Evolutionary conservation across 1,140 invertebrate species (phyloP).

Genomic region (Nasonia vitripennis): DNA sequence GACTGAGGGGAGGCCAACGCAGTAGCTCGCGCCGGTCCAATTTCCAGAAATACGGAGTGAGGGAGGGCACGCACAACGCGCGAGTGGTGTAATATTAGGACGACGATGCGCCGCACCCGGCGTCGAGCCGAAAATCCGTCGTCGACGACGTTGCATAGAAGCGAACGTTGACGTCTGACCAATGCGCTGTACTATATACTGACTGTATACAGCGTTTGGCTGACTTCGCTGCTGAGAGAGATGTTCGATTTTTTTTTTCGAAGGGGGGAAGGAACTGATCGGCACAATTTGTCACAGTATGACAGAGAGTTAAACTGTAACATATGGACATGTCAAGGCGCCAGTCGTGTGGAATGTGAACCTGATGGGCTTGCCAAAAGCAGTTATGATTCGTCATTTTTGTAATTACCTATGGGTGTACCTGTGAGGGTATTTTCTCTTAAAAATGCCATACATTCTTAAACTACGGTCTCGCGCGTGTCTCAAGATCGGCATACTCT

Average conservation of each 20-base stretch:
- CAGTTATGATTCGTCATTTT: not conserved
- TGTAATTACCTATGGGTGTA: not conserved
- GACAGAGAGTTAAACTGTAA: too few species aligned
- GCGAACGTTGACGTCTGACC: not conserved
- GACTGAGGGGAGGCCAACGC: conserved; percentile 32
- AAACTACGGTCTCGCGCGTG: not conserved
- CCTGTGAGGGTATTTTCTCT: not conserved
- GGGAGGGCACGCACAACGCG: not conserved
- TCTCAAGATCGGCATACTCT: too few species aligned
- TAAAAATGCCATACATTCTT: conserved; percentile 7
- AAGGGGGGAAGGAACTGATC: not conserved
- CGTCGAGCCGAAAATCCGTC: conserved; percentile 45
- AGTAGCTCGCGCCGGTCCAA: conserved; percentile 37
- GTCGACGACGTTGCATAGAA: conserved; percentile 7
- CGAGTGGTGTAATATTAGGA: conserved; percentile 60
- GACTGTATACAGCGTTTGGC: not conserved
- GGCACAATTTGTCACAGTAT: not conserved
- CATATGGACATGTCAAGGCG: not conserved
- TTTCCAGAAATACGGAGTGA: conserved; percentile 51
- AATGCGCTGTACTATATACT: not conserved
- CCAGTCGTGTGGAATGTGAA: not conserved
- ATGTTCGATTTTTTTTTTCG: too few species aligned
- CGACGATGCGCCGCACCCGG: conserved; percentile 54
- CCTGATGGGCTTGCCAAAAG: not conserved
- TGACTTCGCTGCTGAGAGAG: too few species aligned